phyloP scores from a whole-genome alignment of 64 coral and sea anemone genomes.

The Porites australiensis region DNA sequence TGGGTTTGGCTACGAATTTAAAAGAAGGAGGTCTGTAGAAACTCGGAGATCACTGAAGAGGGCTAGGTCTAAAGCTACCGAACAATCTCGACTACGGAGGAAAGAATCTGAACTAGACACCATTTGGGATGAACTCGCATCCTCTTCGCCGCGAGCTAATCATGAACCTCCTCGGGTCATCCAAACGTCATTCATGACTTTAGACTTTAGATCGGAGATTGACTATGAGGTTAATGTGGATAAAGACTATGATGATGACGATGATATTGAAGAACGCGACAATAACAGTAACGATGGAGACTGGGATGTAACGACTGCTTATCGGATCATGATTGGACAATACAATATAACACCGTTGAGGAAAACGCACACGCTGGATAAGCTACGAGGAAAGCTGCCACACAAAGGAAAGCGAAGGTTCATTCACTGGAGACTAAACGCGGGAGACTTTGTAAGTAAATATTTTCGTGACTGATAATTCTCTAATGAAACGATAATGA shows the following conservation, averaged over 20 bases:
- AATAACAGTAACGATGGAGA: slow-evolving; percentile 29
- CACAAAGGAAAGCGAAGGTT: not conserved
- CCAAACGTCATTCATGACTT: not conserved
- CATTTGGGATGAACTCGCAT: slow-evolving; percentile 17
- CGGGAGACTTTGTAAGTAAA: slow-evolving; percentile 38
- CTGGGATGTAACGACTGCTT: not conserved
- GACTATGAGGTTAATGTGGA: not conserved
- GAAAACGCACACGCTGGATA: not conserved
- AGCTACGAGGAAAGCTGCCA: not conserved
- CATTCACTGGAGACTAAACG: not conserved
- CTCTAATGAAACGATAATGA: too few relatives aligned
- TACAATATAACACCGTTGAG: slow-evolving; percentile 13
- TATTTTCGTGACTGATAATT: not conserved
- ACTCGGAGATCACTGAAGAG: not conserved
- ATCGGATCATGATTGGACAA: not conserved
- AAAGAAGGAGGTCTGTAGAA: slow-evolving; percentile 13
- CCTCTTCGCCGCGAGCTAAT: not conserved
- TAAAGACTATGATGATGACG: not conserved
- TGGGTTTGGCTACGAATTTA: slow-evolving; percentile 40
- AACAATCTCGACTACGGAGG: not conserved
- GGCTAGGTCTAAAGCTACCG: not conserved
- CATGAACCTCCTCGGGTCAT: slow-evolving; percentile 7
- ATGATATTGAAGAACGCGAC: not conserved
- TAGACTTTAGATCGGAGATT: slow-evolving; percentile 29
- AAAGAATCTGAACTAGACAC: not conserved